phyloP scores from a whole-genome alignment of 2,113 vertebrate species.

The Oceanites oceanicus region DNA sequence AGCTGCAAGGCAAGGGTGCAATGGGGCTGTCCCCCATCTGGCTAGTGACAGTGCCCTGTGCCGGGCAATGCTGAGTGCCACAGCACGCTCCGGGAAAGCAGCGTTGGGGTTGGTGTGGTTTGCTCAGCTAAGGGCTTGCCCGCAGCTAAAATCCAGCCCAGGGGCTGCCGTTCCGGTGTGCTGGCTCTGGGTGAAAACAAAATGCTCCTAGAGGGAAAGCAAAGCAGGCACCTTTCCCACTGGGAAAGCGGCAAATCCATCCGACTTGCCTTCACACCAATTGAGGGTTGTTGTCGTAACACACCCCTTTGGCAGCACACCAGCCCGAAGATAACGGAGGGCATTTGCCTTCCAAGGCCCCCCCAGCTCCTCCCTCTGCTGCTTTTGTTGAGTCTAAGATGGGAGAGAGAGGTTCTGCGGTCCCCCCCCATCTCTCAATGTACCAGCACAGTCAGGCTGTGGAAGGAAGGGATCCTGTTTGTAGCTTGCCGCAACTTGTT shows the following conservation, averaged over 20 bases:
- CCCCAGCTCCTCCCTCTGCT: not conserved
- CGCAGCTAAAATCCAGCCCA: not conserved
- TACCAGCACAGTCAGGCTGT: not conserved
- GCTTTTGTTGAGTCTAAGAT: not conserved
- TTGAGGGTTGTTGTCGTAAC: not conserved
- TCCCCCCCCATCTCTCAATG: not conserved
- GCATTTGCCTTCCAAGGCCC: not conserved
- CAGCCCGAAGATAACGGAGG: not conserved
- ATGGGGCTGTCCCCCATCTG: not conserved
- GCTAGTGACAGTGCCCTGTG: not conserved
- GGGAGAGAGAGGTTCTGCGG: not conserved
- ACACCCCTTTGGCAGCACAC: conserved; percentile 2
- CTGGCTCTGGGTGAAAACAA: not conserved
- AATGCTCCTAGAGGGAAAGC: not conserved
- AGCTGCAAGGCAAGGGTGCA: not conserved
- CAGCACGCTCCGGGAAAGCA: fast-evolving
- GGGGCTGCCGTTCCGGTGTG: fast-evolving
- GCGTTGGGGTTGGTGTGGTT: not conserved
- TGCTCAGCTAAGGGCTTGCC: not conserved
- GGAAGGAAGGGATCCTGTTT: not conserved
- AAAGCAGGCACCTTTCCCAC: not conserved
- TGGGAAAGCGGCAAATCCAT: not conserved
- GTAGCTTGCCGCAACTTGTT: not conserved
- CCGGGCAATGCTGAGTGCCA: fast-evolving
- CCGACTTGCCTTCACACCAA: fast-evolving